Evolutionary conservation across 2,888 invertebrate species (phyloP).

Genomic region (Notocelia uddmanniana): DNA sequence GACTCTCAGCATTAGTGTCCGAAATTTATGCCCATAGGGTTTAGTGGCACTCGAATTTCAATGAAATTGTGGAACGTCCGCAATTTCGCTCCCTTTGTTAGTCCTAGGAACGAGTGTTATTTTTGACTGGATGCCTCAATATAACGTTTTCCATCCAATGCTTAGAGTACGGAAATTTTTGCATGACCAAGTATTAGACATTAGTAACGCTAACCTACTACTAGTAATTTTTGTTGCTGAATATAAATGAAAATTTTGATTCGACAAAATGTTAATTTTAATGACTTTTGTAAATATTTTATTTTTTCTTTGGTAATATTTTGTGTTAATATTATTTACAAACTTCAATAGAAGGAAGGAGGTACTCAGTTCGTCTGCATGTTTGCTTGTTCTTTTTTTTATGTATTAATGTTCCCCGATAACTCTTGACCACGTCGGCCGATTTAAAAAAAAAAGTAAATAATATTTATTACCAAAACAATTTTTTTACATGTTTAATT

Average conservation of each 20-base stretch:
- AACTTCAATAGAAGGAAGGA: too few species aligned
- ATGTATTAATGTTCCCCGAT: too few species aligned
- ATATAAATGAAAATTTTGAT: conserved; percentile 55
- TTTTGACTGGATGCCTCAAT: neutral
- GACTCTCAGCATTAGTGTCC: conserved; percentile 66
- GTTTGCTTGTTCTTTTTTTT: too few species aligned
- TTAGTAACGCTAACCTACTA: too few species aligned
- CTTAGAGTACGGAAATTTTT: neutral
- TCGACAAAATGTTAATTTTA: conserved; percentile 49
- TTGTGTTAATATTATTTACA: neutral
- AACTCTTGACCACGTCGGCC: too few species aligned
- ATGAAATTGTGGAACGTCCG: conserved; percentile 59
- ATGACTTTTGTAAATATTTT: conserved; percentile 30
- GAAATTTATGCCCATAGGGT: conserved; percentile 68
- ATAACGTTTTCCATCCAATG: neutral
- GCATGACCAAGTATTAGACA: neutral
- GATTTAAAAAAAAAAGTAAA: too few species aligned
- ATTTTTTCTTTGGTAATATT: neutral
- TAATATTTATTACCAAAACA: too few species aligned
- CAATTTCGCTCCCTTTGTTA: conserved; percentile 18
- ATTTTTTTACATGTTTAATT: too few species aligned
- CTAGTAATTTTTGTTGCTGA: too few species aligned
- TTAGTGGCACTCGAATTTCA: conserved; percentile 76
- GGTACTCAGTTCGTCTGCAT: too few species aligned
- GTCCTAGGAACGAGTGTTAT: neutral